Conservation (phyloP, 1,140 invertebrate species). For the Physella acuta region DNA sequence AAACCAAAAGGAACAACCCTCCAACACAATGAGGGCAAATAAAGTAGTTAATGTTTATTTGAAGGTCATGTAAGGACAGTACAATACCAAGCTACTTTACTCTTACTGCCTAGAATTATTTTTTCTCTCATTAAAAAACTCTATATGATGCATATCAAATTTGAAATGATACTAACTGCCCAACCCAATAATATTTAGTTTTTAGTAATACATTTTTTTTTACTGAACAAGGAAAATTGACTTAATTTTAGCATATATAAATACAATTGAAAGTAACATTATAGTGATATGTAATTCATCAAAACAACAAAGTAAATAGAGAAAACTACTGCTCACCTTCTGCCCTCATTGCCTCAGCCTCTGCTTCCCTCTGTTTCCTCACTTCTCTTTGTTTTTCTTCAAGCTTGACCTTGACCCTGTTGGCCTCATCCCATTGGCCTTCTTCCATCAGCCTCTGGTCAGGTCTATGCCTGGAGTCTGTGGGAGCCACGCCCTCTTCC, state of each 20-base stretch:
- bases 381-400: conserved; percentile 87
- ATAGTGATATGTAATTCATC: background rate
- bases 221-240: no score
- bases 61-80: no score
- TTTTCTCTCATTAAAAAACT: no score
- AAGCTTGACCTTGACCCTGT: conserved; percentile 80
- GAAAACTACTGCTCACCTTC: conserved; percentile 65
- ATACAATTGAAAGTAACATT: background rate
- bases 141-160: no score
- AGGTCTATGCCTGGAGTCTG: conserved; percentile 88
- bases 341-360: conserved; percentile 76
- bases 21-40: no score
- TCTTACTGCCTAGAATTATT: no score
- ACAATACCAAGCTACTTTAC: no score
- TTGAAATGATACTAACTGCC: no score
- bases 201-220: no score
- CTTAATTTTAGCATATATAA: background rate
- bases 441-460: conserved; percentile 98
- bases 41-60: no score
- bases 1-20: no score
- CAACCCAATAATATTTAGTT: no score
- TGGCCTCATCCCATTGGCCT: conserved; percentile 94
- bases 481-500: conserved; percentile 90
- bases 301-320: background rate
- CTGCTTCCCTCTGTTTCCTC: conserved; percentile 69